These are phyloP conservation scores for Hermaeophaga mercurialis DNA, from an alignment of 2,888 invertebrate species.

Conservation along the genomic window DNA sequence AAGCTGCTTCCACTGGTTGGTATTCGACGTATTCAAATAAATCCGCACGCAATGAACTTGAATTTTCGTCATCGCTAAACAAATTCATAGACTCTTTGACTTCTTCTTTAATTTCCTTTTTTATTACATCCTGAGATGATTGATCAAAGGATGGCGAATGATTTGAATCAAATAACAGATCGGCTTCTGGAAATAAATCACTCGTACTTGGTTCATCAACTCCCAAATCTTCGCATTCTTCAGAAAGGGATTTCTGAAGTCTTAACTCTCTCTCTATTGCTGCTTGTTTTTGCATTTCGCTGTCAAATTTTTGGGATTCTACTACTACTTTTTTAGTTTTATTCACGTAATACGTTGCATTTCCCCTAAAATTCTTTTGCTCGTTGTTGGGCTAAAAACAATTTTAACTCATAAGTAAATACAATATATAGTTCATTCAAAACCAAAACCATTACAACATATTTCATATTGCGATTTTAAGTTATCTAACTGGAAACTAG, in stretches of 20 bases:
- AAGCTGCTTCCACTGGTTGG: slow-evolving; percentile 48
- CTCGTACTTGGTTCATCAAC: slow-evolving; percentile 82
- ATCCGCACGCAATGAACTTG: slow-evolving; percentile 50
- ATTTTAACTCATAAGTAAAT: no score
- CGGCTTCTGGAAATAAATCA: slow-evolving; percentile 78
- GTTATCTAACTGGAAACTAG: no score
- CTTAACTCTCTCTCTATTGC: slow-evolving; percentile 63
- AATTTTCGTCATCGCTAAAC: slow-evolving; percentile 53
- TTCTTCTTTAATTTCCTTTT: slow-evolving; percentile 46
- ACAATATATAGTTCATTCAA: no score
- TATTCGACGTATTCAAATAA: slow-evolving; percentile 56
- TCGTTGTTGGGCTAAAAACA: slow-evolving; percentile 43
- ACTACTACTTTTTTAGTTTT: slow-evolving; percentile 49
- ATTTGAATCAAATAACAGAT: slow-evolving; percentile 72
- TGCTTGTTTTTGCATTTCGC: slow-evolving; percentile 59
- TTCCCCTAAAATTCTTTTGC: slow-evolving; percentile 47
- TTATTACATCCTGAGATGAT: slow-evolving; percentile 57
- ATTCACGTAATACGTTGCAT: slow-evolving; percentile 49
- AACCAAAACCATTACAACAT: no score
- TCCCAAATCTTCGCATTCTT: slow-evolving; percentile 79
- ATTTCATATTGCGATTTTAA: no score
- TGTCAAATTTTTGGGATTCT: slow-evolving; percentile 47
- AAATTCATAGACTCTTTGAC: slow-evolving; percentile 51
- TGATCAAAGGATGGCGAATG: slow-evolving; percentile 72
- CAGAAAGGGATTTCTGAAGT: slow-evolving; percentile 73